These are phyloP conservation scores for Pteropus alecto DNA, from an alignment of 2,113 vertebrate species.

Conservation along the genomic window DNA sequence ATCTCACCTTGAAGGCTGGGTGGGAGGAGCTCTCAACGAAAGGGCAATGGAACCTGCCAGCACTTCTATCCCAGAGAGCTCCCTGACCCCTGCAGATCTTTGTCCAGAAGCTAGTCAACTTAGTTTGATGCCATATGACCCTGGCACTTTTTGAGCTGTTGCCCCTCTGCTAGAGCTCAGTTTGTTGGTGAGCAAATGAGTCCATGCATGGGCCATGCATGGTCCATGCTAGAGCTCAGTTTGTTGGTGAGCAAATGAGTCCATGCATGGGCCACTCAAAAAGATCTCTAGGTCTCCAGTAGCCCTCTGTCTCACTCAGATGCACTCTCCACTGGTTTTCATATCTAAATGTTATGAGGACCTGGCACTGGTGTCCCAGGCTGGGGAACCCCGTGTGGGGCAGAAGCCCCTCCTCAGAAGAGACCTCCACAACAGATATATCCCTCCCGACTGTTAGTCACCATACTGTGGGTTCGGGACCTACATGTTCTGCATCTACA, in stretches of 20 bases:
- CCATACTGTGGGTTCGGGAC: not conserved
- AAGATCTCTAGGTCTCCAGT: not conserved
- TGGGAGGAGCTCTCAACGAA: not conserved
- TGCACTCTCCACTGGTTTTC: not conserved
- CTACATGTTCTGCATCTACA: not conserved
- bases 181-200: no score
- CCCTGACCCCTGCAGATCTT: not conserved
- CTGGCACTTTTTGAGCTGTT: not conserved
- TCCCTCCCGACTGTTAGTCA: not conserved
- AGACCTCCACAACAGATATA: no score
- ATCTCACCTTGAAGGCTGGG: not conserved
- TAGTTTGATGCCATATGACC: not conserved
- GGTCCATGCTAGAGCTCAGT: not conserved
- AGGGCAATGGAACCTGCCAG: not conserved
- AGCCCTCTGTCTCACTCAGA: not conserved
- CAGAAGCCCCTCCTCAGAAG: not conserved
- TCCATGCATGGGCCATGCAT: not conserved
- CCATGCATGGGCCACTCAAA: not conserved
- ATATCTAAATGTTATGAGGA: not conserved
- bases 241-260: no score
- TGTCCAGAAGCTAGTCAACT: not conserved
- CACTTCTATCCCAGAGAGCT: not conserved
- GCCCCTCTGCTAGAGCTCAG: not conserved
- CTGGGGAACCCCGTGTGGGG: not conserved
- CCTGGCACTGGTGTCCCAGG: not conserved